A percentile compares a stretch with the other conserved stretches of the same genome.
These are phyloP conservation scores for Matsumurasca onukii DNA, from an alignment of 1,140 invertebrate species.

Conservation along the genomic window DNA sequence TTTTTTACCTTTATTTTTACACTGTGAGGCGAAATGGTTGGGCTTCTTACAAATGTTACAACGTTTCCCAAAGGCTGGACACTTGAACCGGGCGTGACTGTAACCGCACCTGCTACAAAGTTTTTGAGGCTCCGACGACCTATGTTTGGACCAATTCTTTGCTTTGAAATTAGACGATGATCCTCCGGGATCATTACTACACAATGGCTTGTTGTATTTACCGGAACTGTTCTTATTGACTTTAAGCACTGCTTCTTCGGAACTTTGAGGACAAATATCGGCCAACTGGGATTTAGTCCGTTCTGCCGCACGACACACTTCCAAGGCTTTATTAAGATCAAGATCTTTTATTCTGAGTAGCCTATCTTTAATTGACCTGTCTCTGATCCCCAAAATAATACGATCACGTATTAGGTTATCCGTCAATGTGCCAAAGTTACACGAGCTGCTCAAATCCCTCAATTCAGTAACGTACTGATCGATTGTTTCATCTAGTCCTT, in stretches of 20 bases:
- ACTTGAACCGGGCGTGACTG: background rate
- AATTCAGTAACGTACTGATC: background rate
- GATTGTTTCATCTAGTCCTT: background rate
- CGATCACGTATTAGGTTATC: background rate
- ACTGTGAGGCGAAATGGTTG: too few species aligned
- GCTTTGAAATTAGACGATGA: background rate
- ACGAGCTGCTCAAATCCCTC: background rate
- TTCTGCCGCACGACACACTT: background rate
- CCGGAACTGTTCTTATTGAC: background rate
- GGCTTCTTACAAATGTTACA: background rate
- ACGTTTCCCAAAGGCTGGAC: background rate
- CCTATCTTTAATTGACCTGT: too few species aligned
- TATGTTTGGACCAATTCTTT: too few species aligned
- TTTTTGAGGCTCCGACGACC: too few species aligned
- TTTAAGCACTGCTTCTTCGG: background rate
- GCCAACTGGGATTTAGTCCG: background rate
- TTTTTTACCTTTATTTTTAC: constrained; percentile 4
- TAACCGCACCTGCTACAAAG: too few species aligned
- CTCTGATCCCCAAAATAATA: background rate
- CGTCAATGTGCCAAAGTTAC: background rate
- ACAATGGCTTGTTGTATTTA: background rate
- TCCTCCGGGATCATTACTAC: too few species aligned
- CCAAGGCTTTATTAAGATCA: constrained; percentile 1
- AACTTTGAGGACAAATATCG: background rate
- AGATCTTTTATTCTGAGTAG: constrained; percentile 2